Conservation (phyloP, 1,140 invertebrate genomes). For the Lithobius niger region DNA sequence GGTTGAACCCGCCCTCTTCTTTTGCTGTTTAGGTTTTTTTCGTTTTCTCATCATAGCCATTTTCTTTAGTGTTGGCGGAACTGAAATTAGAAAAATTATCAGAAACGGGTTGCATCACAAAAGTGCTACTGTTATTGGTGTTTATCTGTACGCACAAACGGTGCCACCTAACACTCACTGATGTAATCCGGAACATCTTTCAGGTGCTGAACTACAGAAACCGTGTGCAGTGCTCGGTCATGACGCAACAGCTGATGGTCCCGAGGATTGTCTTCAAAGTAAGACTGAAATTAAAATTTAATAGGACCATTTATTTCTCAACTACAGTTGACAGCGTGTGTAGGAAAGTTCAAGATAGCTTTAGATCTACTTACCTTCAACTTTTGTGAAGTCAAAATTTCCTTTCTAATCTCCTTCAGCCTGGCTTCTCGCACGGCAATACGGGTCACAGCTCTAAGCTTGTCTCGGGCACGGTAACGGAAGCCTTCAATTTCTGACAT, state of each 20-base stretch:
- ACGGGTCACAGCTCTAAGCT: constrained; percentile 81
- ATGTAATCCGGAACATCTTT: constrained; percentile 91
- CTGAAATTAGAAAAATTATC: too few relatives aligned
- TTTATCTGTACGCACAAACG: too few relatives aligned
- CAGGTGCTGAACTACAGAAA: constrained; percentile 69
- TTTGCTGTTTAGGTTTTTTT: too few relatives aligned
- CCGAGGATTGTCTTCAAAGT: constrained; percentile 87
- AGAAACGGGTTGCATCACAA: too few relatives aligned
- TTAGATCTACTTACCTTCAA: constrained; percentile 75
- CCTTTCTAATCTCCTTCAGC: constrained; percentile 88
- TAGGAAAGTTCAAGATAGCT: too few relatives aligned
- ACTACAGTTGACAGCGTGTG: too few relatives aligned
- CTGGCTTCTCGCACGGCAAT: constrained; percentile 84
- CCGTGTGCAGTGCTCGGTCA: constrained; percentile 76
- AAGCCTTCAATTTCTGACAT: constrained; percentile 93
- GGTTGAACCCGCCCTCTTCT: background rate
- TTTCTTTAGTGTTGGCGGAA: too few relatives aligned
- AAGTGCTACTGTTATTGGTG: background rate
- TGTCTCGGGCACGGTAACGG: constrained; percentile 83
- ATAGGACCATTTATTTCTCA: too few relatives aligned
- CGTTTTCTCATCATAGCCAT: background rate
- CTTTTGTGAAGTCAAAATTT: constrained; percentile 85
- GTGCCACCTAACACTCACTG: constrained; percentile 25
- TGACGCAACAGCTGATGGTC: constrained; percentile 79
- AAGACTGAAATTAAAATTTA: constrained; percentile 56